These are phyloP conservation scores for Deroplatys truncata DNA, from an alignment of 2,888 invertebrate genomes.

Conservation along the genomic window DNA sequence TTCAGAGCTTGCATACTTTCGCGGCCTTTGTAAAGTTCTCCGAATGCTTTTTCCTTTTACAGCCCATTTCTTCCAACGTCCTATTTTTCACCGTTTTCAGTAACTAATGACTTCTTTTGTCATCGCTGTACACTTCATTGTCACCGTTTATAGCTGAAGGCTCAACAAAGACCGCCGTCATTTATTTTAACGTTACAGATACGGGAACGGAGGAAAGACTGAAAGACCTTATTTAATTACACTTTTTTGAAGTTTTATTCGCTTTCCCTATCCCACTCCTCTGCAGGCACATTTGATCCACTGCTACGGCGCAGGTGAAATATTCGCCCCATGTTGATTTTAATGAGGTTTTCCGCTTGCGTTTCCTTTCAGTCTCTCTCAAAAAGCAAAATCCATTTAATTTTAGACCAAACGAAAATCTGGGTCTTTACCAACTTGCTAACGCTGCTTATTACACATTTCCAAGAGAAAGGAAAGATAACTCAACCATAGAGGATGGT, in stretches of 20 bases:
- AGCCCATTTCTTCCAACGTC: neutral
- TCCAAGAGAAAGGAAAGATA: no score
- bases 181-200: neutral
- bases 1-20: neutral
- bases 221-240: neutral
- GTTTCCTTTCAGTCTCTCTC: no score
- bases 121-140: neutral
- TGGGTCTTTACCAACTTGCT: no score
- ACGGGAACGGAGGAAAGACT: neutral
- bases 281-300: no score
- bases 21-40: neutral
- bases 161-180: neutral
- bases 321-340: no score
- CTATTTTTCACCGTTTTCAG: neutral
- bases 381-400: no score
- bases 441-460: no score
- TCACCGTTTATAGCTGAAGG: neutral
- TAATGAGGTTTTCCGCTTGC: no score
- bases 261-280: no score
- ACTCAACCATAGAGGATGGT: no score
- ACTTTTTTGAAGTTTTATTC: neutral
- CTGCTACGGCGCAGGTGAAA: no score
- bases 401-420: no score
- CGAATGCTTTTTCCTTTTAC: neutral
- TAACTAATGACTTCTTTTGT: neutral